A percentile compares a stretch with the other conserved stretches of the same genome.
Evolutionary conservation across 2,797 vertebrate genomes (phyloP).

Genomic region (Molossus molossus): DNA sequence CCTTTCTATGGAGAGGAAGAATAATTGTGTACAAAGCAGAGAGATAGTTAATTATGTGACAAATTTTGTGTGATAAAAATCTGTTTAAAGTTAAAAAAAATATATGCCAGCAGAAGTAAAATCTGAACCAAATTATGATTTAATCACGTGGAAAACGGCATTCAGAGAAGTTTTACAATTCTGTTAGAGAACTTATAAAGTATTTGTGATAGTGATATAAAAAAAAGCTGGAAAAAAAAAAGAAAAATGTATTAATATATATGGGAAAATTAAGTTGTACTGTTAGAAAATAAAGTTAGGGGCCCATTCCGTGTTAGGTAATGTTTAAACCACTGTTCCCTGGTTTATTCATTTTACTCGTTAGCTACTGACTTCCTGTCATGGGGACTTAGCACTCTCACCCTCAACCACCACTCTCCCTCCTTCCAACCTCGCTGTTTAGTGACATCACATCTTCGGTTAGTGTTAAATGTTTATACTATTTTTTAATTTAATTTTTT

Average conservation of each 20-base stretch:
- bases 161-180: background rate
- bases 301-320: background rate
- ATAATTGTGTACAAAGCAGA: no score
- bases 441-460: background rate
- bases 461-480: background rate
- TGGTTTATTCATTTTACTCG: background rate
- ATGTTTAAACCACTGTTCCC: background rate
- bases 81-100: background rate
- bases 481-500: background rate
- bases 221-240: background rate
- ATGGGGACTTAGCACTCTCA: background rate
- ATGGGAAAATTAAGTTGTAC: slow-evolving; percentile 1
- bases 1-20: no score
- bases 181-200: slow-evolving; percentile 22
- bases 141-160: background rate
- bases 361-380: background rate
- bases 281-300: background rate
- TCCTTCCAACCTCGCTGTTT: background rate
- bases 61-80: background rate
- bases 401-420: background rate
- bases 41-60: background rate
- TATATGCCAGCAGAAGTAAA: slow-evolving; percentile 10
- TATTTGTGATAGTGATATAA: background rate
- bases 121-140: background rate
- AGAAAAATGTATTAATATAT: background rate